Conservation (phyloP, 2,888 invertebrate genomes). For the Clostera curtula region DNA sequence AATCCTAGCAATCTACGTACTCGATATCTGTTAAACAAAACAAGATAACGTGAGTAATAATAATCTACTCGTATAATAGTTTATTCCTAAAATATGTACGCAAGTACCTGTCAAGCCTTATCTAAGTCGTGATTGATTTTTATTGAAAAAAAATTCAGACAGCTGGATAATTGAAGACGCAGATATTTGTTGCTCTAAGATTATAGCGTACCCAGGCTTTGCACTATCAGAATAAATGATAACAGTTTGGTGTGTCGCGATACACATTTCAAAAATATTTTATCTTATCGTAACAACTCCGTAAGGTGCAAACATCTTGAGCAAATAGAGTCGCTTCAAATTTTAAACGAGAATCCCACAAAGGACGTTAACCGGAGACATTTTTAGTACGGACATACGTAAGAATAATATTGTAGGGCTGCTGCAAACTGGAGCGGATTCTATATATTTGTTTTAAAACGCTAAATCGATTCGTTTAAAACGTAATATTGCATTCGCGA, state of each 20-base stretch:
- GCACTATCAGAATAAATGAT: slow-evolving; percentile 42
- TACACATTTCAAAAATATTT: slow-evolving; percentile 52
- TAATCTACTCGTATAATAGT: slow-evolving; percentile 4
- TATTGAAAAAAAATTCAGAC: slow-evolving; percentile 27
- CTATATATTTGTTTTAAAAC: too few relatives aligned
- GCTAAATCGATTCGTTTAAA: too few relatives aligned
- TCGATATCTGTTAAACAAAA: too few relatives aligned
- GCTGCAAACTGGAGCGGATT: slow-evolving; percentile 4
- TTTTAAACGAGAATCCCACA: slow-evolving; percentile 16
- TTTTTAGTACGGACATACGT: slow-evolving; percentile 17
- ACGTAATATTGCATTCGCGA: too few relatives aligned
- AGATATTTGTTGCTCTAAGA: slow-evolving; percentile 42
- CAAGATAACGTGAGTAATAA: too few relatives aligned
- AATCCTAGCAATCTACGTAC: too few relatives aligned
- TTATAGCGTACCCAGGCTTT: slow-evolving; percentile 36
- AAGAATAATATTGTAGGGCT: slow-evolving; percentile 26
- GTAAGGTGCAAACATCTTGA: slow-evolving; percentile 50
- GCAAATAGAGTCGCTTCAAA: slow-evolving; percentile 33
- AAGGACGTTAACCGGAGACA: slow-evolving; percentile 27
- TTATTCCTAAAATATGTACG: slow-evolving; percentile 15
- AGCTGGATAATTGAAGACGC: slow-evolving; percentile 34
- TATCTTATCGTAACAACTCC: slow-evolving; percentile 53
- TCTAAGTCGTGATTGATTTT: slow-evolving; percentile 49
- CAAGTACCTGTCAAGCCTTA: slow-evolving; percentile 37
- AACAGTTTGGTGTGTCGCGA: slow-evolving; percentile 40